Evolutionary conservation across 2,888 invertebrate species (phyloP), one percentile per base, ranked within the genome.

Genomic region (Lepidocyrtinus sp.): DNA sequence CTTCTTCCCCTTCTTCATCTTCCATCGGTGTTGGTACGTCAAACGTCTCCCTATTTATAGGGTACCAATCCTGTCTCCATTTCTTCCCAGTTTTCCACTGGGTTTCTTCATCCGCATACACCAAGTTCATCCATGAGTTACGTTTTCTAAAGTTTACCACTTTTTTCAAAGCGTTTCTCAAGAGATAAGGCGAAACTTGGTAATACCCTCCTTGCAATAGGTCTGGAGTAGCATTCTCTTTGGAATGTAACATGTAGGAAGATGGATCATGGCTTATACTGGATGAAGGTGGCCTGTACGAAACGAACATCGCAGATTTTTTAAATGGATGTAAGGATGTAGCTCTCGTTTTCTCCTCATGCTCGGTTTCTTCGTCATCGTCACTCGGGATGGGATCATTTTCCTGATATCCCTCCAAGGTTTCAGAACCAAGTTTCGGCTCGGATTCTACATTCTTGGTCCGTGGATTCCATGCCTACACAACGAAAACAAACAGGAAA

Each of bases 21-120:
- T 50, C 17, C 50, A n/a, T n/a, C n/a, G n/a, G n/a, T n/a, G n/a
- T n/a, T n/a, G n/a, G n/a, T n/a, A n/a, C n/a, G n/a, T n/a, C n/a
- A n/a, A n/a, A n/a, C n/a, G n/a, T n/a, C n/a, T n/a, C n/a, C n/a
- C n/a, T n/a, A 50, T 50, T 2, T 12, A 50, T n/a, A 7, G 85
- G 81, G 69, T 86, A 86, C 85, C 85, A 86, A 9, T 84, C 77
- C 9, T 62, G 36, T 63, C 71, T 82, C 86, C 86, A 86, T 46
- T 86, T 86, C 36, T 77, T 80, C 64, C 85, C 46, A 62, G 84
- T 75, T 59, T 74, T 84, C 86, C 86, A 86, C 9, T 61, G 70
- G 7, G 64, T 75, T 19, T 85, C 84, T 15, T 81, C 81, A 64
- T 84, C 79, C 25, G 74, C 55, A 15, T 72, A 63, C 45, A 71